A percentile compares a stretch with the other conserved stretches of the same genome.
Conservation (phyloP, 2,797 vertebrate species). For the Ctenopoma multispine region DNA sequence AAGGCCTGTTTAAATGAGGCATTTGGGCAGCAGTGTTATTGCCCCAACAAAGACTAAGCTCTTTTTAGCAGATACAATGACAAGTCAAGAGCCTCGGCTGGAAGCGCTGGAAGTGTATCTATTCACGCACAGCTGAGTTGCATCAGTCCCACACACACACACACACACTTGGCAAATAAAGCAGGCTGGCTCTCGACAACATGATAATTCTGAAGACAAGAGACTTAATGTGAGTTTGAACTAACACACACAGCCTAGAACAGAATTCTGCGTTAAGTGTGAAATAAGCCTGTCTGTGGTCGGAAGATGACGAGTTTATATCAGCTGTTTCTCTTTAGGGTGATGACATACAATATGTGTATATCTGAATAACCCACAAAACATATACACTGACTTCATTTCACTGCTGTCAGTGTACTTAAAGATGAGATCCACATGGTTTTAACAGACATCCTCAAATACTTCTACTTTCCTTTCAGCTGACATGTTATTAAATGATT, state of each 20-base stretch:
- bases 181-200: constrained; percentile 49
- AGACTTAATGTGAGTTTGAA: constrained; percentile 44
- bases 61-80: constrained; percentile 49
- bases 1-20: constrained; percentile 63
- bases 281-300: constrained; percentile 47
- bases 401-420: constrained; percentile 35
- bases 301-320: constrained; percentile 29
- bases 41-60: constrained; percentile 52
- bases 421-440: constrained; percentile 63
- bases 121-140: constrained; percentile 57
- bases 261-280: constrained; percentile 24
- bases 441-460: constrained; percentile 52
- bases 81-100: constrained; percentile 48
- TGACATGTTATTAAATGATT: constrained; percentile 54
- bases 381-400: constrained; percentile 56
- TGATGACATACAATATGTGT: constrained; percentile 20
- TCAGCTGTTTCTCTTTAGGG: constrained; percentile 9
- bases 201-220: constrained; percentile 54
- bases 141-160: constrained; percentile 35
- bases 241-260: constrained; percentile 20
- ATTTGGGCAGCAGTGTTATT: constrained; percentile 59
- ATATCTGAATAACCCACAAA: constrained; percentile 35
- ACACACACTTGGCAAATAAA: neutral
- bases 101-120: constrained; percentile 31
- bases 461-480: constrained; percentile 43